Conservation (phyloP, 1,140 invertebrate genomes). For the Oryctes rhinoceros region DNA sequence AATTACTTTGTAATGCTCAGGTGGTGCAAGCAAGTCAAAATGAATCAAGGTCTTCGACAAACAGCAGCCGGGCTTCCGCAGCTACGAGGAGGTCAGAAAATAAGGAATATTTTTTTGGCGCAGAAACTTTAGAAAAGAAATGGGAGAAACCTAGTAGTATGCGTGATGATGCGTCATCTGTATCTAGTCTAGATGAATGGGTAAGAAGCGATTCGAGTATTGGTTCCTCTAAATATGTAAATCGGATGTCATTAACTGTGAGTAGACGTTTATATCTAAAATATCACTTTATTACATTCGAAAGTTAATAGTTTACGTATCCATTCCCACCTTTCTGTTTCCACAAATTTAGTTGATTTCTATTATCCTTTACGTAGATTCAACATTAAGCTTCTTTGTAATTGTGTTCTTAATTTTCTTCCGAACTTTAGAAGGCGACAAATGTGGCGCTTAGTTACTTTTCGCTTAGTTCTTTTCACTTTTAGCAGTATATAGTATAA, state of each 20-base stretch:
- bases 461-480: too few relatives aligned
- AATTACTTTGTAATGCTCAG: slow-evolving; percentile 45
- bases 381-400: too few relatives aligned
- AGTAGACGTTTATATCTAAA: too few relatives aligned
- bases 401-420: too few relatives aligned
- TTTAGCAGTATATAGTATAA: too few relatives aligned
- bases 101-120: slow-evolving; percentile 57
- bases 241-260: slow-evolving; percentile 47
- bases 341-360: too few relatives aligned
- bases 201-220: slow-evolving; percentile 55
- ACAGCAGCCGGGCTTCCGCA: slow-evolving; percentile 51
- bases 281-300: too few relatives aligned
- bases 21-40: slow-evolving; percentile 56
- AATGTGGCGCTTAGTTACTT: too few relatives aligned
- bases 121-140: slow-evolving; percentile 55
- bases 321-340: too few relatives aligned
- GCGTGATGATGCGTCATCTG: slow-evolving; percentile 53
- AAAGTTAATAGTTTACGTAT: too few relatives aligned
- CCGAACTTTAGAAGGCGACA: too few relatives aligned
- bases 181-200: slow-evolving; percentile 59
- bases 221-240: slow-evolving; percentile 57
- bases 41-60: slow-evolving; percentile 51
- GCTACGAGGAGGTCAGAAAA: slow-evolving; percentile 47
- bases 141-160: slow-evolving; percentile 49
- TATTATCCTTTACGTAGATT: too few relatives aligned